These are phyloP conservation scores for Melipona quadrifasciata DNA, from an alignment of 1,140 invertebrate species.

Conservation along the genomic window DNA sequence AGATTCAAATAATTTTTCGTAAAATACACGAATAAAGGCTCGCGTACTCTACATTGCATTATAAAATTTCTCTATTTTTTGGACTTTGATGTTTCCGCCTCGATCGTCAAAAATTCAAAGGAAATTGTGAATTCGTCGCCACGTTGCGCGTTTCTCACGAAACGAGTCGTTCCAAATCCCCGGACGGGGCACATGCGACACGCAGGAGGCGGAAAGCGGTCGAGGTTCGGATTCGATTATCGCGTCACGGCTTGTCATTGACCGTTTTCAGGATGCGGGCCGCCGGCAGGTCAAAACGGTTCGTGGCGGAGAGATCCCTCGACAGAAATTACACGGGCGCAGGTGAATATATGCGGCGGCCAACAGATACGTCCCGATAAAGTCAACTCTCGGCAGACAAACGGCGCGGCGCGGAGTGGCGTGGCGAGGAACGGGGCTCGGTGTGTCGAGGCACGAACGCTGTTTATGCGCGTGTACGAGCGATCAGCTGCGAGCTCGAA, in stretches of 20 bases:
- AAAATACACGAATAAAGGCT: too few species aligned
- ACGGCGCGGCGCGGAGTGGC: slow-evolving; percentile 43
- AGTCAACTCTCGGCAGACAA: slow-evolving; percentile 53
- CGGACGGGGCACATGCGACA: neutral
- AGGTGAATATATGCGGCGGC: slow-evolving; percentile 49
- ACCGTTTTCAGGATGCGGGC: slow-evolving; percentile 18
- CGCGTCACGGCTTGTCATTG: neutral
- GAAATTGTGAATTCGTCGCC: too few species aligned
- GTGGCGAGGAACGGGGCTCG: neutral
- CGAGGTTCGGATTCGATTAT: neutral
- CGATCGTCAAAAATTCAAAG: too few species aligned
- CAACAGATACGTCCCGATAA: slow-evolving; percentile 63
- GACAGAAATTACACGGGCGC: slow-evolving; percentile 58
- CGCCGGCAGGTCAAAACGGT: slow-evolving; percentile 32
- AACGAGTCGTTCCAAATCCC: too few species aligned
- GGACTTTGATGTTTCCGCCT: too few species aligned
- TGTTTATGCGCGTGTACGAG: slow-evolving; percentile 56
- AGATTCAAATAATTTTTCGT: too few species aligned
- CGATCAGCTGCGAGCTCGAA: slow-evolving; percentile 58
- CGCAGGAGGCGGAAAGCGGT: neutral
- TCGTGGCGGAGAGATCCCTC: slow-evolving; percentile 4
- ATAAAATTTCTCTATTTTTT: too few species aligned
- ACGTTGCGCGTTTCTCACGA: too few species aligned
- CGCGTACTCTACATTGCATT: too few species aligned
- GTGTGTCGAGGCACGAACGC: neutral